Conservation (phyloP, 1,140 invertebrate species). For the Drosophila parvula region DNA sequence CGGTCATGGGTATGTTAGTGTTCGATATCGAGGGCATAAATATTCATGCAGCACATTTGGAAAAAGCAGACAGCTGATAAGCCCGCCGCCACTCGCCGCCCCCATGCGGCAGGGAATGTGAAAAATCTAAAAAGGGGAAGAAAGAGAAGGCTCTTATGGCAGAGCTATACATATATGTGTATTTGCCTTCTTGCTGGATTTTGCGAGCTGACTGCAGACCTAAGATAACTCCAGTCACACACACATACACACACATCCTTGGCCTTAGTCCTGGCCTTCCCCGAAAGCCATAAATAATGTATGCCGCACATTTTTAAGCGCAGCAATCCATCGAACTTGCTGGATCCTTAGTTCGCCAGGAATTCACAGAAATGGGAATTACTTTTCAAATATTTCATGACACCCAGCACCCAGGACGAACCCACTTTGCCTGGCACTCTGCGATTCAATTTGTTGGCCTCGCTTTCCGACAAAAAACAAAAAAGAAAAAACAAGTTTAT, state of each 20-base stretch:
- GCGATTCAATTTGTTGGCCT: slow-evolving; percentile 54
- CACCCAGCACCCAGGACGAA: not conserved
- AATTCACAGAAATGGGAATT: slow-evolving; percentile 42
- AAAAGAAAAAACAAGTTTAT: slow-evolving; percentile 25
- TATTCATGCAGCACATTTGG: slow-evolving; percentile 70
- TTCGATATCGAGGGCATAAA: slow-evolving; percentile 72
- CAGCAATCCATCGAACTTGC: slow-evolving; percentile 44
- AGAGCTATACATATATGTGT: slow-evolving; percentile 8
- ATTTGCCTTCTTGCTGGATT: slow-evolving; percentile 20
- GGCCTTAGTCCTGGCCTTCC: slow-evolving; percentile 21
- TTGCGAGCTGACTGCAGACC: slow-evolving; percentile 58
- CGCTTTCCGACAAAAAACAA: slow-evolving; percentile 1
- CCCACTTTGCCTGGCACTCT: not conserved
- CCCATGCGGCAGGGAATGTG: slow-evolving; percentile 24
- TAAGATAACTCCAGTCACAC: slow-evolving; percentile 72
- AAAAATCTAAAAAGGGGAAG: slow-evolving; percentile 41
- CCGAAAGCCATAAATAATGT: slow-evolving; percentile 76
- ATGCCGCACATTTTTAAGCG: slow-evolving; percentile 71
- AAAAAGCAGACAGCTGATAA: slow-evolving; percentile 74
- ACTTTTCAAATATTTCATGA: slow-evolving; percentile 37
- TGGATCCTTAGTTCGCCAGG: slow-evolving; percentile 28
- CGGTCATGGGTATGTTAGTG: slow-evolving; percentile 32
- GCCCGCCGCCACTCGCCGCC: slow-evolving; percentile 34
- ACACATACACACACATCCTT: slow-evolving; percentile 55
- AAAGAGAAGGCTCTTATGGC: slow-evolving; percentile 14